These are phyloP conservation scores for Pyrrhura leucotis DNA, from an alignment of 2,797 vertebrate species.

Conservation along the genomic window DNA sequence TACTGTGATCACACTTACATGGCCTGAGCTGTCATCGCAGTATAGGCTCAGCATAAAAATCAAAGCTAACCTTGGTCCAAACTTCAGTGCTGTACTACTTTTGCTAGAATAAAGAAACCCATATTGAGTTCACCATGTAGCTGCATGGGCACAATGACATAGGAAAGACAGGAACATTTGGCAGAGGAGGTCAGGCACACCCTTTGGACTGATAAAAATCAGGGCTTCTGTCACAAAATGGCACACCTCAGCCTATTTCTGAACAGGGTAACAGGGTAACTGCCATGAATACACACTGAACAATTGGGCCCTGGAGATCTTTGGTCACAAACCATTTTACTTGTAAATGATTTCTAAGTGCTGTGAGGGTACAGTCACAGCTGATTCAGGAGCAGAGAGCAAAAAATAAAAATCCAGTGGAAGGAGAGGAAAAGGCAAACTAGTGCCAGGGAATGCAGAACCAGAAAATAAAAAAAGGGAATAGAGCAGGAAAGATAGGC, in stretches of 20 bases:
- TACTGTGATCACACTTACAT: background rate
- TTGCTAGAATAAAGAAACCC: background rate
- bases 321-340: background rate
- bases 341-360: background rate
- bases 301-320: background rate
- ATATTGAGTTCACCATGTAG: background rate
- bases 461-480: too few relatives aligned
- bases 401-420: background rate
- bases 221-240: background rate
- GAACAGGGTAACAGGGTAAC: background rate
- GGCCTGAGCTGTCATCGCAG: background rate
- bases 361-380: background rate
- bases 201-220: background rate
- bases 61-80: background rate
- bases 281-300: background rate
- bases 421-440: background rate
- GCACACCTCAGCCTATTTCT: background rate
- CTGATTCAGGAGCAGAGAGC: background rate
- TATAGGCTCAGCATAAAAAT: background rate
- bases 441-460: background rate
- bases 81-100: background rate
- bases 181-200: background rate
- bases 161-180: background rate
- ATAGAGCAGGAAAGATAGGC: background rate
- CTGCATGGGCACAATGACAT: background rate